Base-by-base conservation (phyloP, 2,113 vertebrate genomes). In the Dipodomys ordii region DNA sequence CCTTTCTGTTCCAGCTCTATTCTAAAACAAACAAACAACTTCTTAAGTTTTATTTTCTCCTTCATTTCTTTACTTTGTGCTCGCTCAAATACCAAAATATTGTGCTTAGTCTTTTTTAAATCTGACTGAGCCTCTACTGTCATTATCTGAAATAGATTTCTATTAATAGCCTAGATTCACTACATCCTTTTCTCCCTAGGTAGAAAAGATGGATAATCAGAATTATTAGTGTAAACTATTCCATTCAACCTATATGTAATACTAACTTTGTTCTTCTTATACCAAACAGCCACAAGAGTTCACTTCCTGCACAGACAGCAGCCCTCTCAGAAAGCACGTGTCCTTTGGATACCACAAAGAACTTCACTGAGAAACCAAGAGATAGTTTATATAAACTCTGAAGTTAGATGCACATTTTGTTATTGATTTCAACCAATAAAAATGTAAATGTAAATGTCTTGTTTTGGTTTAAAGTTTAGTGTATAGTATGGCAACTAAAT, bases 391-490 rank as follows among this genome's bases (percentile, higher is more conserved):
- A 65, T 32, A 86, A 78, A 85, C 44, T 27, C 60, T 44, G 87
- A 11, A 82, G 80, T 19, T 87, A 88, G 25, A 62, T 22, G 78
- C 81, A 46, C 6, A 73, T 92, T 92, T 78, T 71, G 11, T 94
- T 46, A 80, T 2, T 69, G 60, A 86, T 69, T 90, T 11, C 20
- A 62, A 60, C 9, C 28, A 73, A 88, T 39, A 67, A 32, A 27
- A 25, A 27, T 18, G 11, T 72, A 67, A 92, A 49, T 79, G 10
- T 49, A 83, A 88, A 86, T 69, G 82, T 4, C 15, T 83, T 79
- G 6, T 74, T 94, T 74, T 78, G 49, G 44, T 80, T 92, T 94
- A 60, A 94, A 94, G 32, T 95, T 27, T 77, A 78, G 69, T 83
- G 91, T 93, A 35, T 74, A 35, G 22, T 67, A 8, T 68, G 53